These are phyloP conservation scores for Dreissena polymorpha DNA, from an alignment of 1,140 invertebrate species.

Conservation along the genomic window DNA sequence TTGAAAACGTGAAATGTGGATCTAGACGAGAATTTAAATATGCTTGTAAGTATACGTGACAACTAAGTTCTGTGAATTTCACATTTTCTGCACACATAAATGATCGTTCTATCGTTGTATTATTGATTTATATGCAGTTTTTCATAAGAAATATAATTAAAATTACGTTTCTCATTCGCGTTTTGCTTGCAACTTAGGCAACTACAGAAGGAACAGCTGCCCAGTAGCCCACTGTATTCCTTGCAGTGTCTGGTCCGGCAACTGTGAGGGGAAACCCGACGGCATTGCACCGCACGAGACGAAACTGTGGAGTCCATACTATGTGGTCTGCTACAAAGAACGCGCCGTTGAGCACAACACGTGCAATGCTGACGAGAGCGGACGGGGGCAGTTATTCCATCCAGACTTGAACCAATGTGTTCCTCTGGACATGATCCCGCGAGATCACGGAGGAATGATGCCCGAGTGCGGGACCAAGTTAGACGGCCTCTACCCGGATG, in stretches of 20 bases:
- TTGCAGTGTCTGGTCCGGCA: constrained; percentile 42
- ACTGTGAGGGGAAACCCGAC: constrained; percentile 54
- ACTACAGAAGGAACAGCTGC: constrained; percentile 45
- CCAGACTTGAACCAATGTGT: constrained; percentile 45
- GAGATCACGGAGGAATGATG: constrained; percentile 50
- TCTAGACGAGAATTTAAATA: constrained; percentile 54
- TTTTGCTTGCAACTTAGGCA: constrained; percentile 23
- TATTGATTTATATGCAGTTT: neutral
- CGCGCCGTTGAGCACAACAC: constrained; percentile 37
- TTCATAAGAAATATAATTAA: constrained; percentile 1
- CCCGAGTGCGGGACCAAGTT: constrained; percentile 39
- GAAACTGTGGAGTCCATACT: constrained; percentile 55
- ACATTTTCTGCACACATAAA: too few species aligned
- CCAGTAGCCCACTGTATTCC: constrained; percentile 49
- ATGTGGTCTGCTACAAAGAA: constrained; percentile 54
- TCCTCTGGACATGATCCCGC: constrained; percentile 46
- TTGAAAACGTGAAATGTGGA: constrained; percentile 60
- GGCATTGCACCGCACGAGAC: constrained; percentile 41
- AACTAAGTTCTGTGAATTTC: neutral
- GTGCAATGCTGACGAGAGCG: constrained; percentile 29
- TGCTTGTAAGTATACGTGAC: constrained; percentile 50
- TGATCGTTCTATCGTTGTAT: neutral
- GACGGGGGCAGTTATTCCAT: constrained; percentile 30
- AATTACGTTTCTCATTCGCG: neutral
- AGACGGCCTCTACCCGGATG: constrained; percentile 51